A percentile compares a stretch with the other conserved stretches of the same genome.
Evolutionary conservation across 2,797 vertebrate species (phyloP).

Genomic region (Epinephelus awoara): DNA sequence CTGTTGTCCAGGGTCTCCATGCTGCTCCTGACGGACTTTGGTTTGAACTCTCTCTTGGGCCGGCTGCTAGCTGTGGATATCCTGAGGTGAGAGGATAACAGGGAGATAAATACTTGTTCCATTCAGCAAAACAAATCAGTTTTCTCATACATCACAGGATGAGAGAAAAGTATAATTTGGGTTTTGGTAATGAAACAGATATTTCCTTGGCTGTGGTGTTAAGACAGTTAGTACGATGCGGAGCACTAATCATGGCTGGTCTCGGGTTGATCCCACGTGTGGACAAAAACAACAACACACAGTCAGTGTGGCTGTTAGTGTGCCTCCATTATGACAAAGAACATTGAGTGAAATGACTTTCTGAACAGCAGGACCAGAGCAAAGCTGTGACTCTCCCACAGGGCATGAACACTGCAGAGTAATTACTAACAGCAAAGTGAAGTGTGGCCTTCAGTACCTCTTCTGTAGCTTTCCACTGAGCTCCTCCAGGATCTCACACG

Average conservation of each 20-base stretch:
- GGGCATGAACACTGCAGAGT: neutral
- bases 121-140: neutral
- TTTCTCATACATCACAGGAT: neutral
- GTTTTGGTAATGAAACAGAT: neutral
- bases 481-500: conserved; percentile 90
- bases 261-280: neutral
- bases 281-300: neutral
- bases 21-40: conserved; percentile 86
- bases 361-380: neutral
- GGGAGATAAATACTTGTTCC: neutral
- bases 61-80: conserved; percentile 87
- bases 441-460: conserved; percentile 81
- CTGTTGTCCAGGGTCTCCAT: conserved; percentile 83
- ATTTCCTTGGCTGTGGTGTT: neutral
- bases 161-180: neutral
- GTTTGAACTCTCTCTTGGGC: conserved; percentile 89
- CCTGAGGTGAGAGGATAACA: conserved; percentile 76
- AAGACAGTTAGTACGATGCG: neutral
- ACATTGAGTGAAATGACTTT: neutral
- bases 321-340: neutral
- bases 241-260: neutral
- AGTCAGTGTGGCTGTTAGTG: neutral
- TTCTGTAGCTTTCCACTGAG: conserved; percentile 89
- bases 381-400: neutral
- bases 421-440: neutral